phyloP scores from a whole-genome alignment of 2,888 invertebrate species.

The Thereva unica region DNA sequence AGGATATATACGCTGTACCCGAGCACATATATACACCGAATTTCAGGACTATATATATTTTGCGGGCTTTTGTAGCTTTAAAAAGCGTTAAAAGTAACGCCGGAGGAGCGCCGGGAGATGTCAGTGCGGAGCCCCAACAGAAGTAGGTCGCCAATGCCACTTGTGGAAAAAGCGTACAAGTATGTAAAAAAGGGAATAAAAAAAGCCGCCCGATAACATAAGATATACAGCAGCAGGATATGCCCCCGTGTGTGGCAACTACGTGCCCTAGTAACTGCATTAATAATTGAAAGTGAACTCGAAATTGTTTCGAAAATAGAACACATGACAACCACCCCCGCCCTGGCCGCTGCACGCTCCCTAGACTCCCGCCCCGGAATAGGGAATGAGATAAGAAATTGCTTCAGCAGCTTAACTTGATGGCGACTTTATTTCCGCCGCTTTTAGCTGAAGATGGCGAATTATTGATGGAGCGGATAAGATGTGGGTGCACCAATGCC shows the following conservation, averaged over 20 bases:
- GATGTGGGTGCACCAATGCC: too few species aligned
- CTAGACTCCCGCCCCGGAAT: too few species aligned
- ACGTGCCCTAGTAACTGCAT: constrained; percentile 18
- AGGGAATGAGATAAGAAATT: constrained; percentile 1
- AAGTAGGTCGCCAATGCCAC: constrained; percentile 12
- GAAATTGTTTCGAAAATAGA: constrained; percentile 16
- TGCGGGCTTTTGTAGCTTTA: constrained; percentile 5
- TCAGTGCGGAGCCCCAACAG: not conserved
- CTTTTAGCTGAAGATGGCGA: too few species aligned
- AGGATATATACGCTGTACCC: not conserved
- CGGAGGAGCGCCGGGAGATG: not conserved
- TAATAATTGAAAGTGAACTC: constrained; percentile 24
- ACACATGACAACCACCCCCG: not conserved
- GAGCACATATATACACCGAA: too few species aligned
- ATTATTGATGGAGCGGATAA: too few species aligned
- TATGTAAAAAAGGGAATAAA: not conserved
- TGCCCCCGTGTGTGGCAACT: constrained; percentile 1
- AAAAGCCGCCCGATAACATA: constrained; percentile 21
- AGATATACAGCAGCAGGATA: constrained; percentile 20
- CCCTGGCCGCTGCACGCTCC: not conserved
- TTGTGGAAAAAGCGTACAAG: too few species aligned
- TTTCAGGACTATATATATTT: too few species aligned
- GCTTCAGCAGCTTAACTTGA: not conserved
- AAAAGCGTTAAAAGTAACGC: constrained; percentile 17
- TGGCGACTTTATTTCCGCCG: too few species aligned